Evolutionary conservation across 2,113 vertebrate genomes (phyloP).

Genomic region (Onychorhynchus coronatus): DNA sequence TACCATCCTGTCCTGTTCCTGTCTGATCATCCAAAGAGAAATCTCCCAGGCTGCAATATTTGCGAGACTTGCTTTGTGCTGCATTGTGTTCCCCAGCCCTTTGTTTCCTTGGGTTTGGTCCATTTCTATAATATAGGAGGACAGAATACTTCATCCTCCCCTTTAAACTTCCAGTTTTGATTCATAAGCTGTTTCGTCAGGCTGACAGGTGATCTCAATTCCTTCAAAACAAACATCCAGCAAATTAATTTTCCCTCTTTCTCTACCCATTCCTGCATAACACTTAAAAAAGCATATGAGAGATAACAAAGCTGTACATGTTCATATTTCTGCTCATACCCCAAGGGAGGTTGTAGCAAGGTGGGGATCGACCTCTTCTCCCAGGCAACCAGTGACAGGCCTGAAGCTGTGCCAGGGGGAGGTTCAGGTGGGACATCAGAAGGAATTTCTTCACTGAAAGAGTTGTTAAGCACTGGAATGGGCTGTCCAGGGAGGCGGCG

Average conservation of each 20-base stretch:
- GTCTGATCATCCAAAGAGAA: neutral
- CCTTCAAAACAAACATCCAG: neutral
- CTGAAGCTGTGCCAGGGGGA: neutral
- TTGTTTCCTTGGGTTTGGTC: neutral
- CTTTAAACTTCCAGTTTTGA: neutral
- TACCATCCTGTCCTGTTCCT: neutral
- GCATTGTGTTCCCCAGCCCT: neutral
- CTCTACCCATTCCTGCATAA: neutral
- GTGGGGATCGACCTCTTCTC: neutral
- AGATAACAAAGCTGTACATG: neutral
- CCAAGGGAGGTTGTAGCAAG: neutral
- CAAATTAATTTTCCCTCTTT: constrained; percentile 11
- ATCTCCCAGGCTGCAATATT: neutral
- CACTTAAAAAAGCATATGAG: neutral
- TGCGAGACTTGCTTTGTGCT: neutral
- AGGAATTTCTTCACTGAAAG: neutral
- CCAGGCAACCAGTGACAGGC: neutral
- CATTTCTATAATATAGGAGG: neutral
- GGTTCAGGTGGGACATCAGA: neutral
- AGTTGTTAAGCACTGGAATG: rapidly evolving
- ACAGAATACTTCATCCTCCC: neutral
- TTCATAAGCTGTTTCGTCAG: neutral
- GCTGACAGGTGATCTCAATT: constrained; percentile 2
- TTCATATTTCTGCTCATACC: neutral
- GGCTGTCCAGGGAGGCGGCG: neutral